Evolutionary conservation across 2,797 vertebrate species (phyloP).

Genomic region (Clarias pachynema): DNA sequence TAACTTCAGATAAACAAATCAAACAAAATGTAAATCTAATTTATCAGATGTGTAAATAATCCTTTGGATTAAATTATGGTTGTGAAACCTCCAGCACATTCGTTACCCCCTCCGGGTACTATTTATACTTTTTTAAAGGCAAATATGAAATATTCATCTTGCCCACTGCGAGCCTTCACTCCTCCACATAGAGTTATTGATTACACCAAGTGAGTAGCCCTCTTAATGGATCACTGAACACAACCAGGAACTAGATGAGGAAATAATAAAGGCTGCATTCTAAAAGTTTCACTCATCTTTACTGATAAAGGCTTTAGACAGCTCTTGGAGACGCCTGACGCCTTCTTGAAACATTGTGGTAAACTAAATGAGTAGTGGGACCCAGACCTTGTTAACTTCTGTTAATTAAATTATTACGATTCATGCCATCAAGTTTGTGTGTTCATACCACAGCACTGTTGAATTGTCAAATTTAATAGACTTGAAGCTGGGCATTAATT

Average conservation of each 20-base stretch:
- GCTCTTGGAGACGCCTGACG: neutral
- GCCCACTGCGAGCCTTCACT: neutral
- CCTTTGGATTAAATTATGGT: neutral
- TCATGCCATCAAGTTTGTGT: neutral
- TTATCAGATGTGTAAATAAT: neutral
- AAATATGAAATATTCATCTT: conserved; percentile 23
- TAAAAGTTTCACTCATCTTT: conserved; percentile 22
- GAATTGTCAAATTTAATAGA: neutral
- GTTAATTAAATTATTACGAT: conserved; percentile 4
- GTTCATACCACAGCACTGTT: neutral
- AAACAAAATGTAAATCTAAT: neutral
- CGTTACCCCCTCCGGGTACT: neutral
- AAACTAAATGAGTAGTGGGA: neutral
- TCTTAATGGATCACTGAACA: conserved; percentile 7
- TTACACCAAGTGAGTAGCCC: neutral
- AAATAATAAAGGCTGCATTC: conserved; percentile 13
- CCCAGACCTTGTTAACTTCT: neutral
- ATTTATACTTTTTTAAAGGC: neutral
- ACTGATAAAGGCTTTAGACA: neutral
- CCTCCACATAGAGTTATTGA: conserved; percentile 14
- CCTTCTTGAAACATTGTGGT: neutral
- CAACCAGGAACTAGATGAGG: conserved; percentile 6
- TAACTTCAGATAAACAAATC: neutral
- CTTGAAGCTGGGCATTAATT: neutral
- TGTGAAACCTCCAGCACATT: neutral